Evolutionary conservation across 2,113 vertebrate species (phyloP), one percentile per base, ranked within the genome.

Genomic region (Chaetorhynchus papuensis): DNA sequence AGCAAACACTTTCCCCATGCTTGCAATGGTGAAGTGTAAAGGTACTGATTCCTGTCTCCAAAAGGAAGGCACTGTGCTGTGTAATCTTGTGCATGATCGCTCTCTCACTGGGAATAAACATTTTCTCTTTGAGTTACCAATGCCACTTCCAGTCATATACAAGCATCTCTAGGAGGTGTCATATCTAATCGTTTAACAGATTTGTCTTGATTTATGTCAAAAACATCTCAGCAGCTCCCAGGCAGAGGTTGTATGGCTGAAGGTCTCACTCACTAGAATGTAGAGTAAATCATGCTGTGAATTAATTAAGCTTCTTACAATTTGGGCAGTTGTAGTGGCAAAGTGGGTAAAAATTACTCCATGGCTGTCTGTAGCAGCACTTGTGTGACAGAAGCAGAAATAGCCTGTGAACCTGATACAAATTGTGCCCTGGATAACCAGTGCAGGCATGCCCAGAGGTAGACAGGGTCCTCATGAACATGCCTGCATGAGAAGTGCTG

Each of bases 391-490:
- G 47, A 63, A 66, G 30, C 31, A 63, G 57, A 37, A 90, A 50
- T 11, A 50, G 33, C 49, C 35, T 16, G 8, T 44, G 60, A 83
- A 22, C 9, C 9, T 35, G 30, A 20, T 20, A 26, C 17, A 86
- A 81, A 33, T 8, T 19, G 3, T 80, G 41, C 14, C 15, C 16
- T 47, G 64, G 19, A 10, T 52, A 41, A 19, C 5, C 22, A n/a
- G 2, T 0, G 1, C 24, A 78, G 64, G 7, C 7, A 13, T 5
- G 18, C 17, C 49, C 53, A 31, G 56, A 33, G 23, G 10, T 33
- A 15, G 15, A 28, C 1, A 31, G 18, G 27, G 13, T 68, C 28
- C 27, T 71, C 19, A 7, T 5, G 27, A 49, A 7, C 9, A 3
- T 52, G 9, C 4, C 17, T n/a, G 7, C 2, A 0, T 13, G 28